Evolutionary conservation across 2,113 vertebrate species (phyloP).

Genomic region (Jaculus jaculus): DNA sequence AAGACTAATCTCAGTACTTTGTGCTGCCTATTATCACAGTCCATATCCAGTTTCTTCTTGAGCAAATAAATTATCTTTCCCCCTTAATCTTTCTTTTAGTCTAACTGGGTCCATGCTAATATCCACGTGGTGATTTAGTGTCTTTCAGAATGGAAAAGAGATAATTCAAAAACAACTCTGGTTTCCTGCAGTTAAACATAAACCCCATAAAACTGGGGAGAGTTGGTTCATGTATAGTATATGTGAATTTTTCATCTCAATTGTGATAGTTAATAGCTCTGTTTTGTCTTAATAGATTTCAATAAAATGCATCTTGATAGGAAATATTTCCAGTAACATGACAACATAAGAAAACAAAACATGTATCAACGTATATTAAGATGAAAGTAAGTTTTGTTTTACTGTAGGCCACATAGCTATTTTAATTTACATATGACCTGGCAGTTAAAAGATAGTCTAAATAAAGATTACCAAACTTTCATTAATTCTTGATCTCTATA

Average conservation of each 20-base stretch:
- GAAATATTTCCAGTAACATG: constrained; percentile 43
- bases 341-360: background rate
- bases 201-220: constrained; percentile 34
- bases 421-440: background rate
- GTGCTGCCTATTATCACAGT: background rate
- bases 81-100: constrained; percentile 40
- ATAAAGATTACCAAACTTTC: background rate
- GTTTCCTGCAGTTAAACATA: constrained; percentile 41
- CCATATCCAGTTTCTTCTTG: constrained; percentile 35
- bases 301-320: constrained; percentile 25
- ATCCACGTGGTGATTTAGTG: constrained; percentile 43
- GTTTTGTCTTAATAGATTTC: background rate
- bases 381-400: background rate
- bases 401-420: background rate
- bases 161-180: constrained; percentile 34
- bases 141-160: constrained; percentile 50
- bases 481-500: background rate
- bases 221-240: constrained; percentile 19
- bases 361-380: background rate
- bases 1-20: constrained; percentile 23
- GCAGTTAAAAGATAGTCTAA: background rate
- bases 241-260: constrained; percentile 1
- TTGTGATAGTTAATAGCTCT: constrained; percentile 17
- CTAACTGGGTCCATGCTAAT: constrained; percentile 26
- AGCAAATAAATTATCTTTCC: constrained; percentile 24